These are phyloP conservation scores for Corythoichthys intestinalis DNA, from an alignment of 2,113 vertebrate genomes.

Conservation along the genomic window DNA sequence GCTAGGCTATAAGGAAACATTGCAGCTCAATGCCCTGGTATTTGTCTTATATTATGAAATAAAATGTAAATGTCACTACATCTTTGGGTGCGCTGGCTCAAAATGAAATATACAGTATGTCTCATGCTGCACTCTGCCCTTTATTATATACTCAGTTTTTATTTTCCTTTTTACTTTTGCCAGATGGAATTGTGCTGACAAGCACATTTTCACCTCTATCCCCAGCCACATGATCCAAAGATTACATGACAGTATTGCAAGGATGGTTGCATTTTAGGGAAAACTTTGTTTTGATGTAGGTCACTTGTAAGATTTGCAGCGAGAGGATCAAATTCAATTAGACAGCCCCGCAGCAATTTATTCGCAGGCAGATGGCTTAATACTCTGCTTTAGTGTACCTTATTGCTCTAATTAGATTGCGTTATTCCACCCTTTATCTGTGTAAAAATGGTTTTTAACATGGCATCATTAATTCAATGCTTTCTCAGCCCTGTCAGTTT, in stretches of 20 bases:
- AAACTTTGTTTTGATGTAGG: slow-evolving; percentile 61
- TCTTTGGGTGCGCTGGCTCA: slow-evolving; percentile 9
- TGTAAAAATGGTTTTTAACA: slow-evolving; percentile 36
- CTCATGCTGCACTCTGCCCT: slow-evolving; percentile 4
- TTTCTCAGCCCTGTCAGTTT: slow-evolving; percentile 48
- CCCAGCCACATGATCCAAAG: slow-evolving; percentile 32
- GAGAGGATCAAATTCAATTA: slow-evolving; percentile 57
- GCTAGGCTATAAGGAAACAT: not conserved
- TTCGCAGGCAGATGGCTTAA: slow-evolving; percentile 61
- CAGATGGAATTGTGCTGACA: slow-evolving; percentile 29
- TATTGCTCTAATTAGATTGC: slow-evolving; percentile 60
- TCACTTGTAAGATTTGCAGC: slow-evolving; percentile 54
- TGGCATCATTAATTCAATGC: slow-evolving; percentile 58
- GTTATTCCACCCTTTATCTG: slow-evolving; percentile 50
- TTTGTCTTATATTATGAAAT: not conserved
- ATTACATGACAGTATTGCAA: slow-evolving; percentile 54
- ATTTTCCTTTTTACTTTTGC: slow-evolving; percentile 18
- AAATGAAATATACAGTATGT: not conserved
- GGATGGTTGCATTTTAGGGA: slow-evolving; percentile 30
- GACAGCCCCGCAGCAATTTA: slow-evolving; percentile 56
- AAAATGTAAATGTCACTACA: slow-evolving; percentile 5
- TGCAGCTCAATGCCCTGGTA: not conserved
- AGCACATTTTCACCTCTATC: slow-evolving; percentile 45
- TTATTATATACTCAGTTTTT: slow-evolving; percentile 10
- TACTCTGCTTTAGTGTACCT: slow-evolving; percentile 38